phyloP scores from a whole-genome alignment of 2,113 vertebrate genomes.

The Cairina moschata region DNA sequence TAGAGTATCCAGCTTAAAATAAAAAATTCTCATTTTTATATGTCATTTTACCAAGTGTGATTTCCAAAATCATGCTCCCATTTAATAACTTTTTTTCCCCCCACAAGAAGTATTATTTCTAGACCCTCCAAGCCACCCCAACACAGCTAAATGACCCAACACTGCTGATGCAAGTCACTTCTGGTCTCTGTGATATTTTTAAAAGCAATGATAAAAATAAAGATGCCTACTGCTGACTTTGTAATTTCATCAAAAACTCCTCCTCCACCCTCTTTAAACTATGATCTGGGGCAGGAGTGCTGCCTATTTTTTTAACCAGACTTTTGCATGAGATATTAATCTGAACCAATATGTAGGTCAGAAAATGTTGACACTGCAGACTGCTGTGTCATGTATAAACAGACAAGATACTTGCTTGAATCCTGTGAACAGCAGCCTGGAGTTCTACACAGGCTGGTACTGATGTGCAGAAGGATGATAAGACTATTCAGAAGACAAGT shows the following conservation, averaged over 20 bases:
- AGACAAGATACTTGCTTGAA: not conserved
- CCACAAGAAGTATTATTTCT: not conserved
- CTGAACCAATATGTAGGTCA: not conserved
- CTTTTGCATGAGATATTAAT: not conserved
- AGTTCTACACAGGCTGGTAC: not conserved
- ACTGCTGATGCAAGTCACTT: not conserved
- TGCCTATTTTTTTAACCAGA: not conserved
- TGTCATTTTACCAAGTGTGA: not conserved
- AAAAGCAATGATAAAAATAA: not conserved
- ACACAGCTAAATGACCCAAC: not conserved
- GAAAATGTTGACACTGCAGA: not conserved
- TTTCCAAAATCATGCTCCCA: not conserved
- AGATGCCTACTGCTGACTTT: not conserved
- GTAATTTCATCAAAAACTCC: not conserved
- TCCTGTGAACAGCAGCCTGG: not conserved
- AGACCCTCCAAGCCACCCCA: not conserved
- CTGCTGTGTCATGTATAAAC: not conserved
- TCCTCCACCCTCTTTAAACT: not conserved
- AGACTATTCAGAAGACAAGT: not conserved
- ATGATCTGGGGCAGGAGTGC: not conserved
- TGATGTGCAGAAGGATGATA: not conserved
- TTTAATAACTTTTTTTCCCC: not conserved
- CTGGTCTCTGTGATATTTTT: not conserved
- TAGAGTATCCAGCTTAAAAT: conserved; percentile 92
- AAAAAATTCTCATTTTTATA: not conserved